These are phyloP conservation scores for Heterodera carotae DNA, from an alignment of 1,140 invertebrate species.

Conservation along the genomic window DNA sequence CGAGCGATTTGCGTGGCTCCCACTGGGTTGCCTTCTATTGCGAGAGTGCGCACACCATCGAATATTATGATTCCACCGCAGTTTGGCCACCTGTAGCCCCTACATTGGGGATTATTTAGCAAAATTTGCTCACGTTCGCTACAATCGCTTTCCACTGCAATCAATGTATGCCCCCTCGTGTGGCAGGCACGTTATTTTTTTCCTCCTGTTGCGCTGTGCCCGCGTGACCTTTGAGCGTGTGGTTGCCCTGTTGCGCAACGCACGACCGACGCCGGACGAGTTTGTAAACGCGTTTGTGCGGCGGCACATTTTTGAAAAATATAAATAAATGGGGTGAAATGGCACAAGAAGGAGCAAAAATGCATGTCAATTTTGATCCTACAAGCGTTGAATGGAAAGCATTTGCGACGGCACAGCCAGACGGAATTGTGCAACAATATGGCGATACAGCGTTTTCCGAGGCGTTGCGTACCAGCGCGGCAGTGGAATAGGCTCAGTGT, in stretches of 20 bases:
- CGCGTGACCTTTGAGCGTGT: neutral
- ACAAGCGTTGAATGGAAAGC: slow-evolving; percentile 15
- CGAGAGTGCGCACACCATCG: neutral
- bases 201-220: neutral
- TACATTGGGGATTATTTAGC: neutral
- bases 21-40: slow-evolving; percentile 12
- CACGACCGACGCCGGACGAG: neutral
- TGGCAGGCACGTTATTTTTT: slow-evolving; percentile 20
- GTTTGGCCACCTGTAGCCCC: neutral
- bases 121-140: neutral
- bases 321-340: neutral
- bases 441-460: neutral
- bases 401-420: neutral
- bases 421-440: slow-evolving; percentile 6
- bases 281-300: neutral
- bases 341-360: neutral
- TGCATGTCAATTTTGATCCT: slow-evolving; percentile 37
- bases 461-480: slow-evolving; percentile 34
- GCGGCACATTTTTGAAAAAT: slow-evolving; percentile 14
- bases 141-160: neutral
- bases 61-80: slow-evolving; percentile 12
- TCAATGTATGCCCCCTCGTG: neutral
- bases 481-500: slow-evolving; percentile 22
- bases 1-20: neutral
- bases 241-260: neutral